Conservation (phyloP, 2,888 invertebrate genomes). For the Lasioglossum villosulum region DNA sequence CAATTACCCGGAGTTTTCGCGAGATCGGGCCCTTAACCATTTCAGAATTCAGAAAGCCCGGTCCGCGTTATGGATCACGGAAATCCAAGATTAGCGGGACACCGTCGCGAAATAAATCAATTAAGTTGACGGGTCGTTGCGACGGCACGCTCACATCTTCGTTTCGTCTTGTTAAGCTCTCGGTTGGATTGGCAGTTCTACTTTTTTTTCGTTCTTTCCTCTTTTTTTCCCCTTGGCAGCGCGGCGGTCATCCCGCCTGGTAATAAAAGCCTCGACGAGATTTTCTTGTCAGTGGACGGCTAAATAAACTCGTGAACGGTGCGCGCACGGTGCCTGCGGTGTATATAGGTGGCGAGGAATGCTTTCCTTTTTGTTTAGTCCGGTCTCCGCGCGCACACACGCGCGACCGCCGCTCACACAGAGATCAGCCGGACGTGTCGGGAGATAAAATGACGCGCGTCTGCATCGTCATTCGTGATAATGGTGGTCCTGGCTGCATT, state of each 20-base stretch:
- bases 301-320: conserved; percentile 70
- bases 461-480: conserved; percentile 80
- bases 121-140: conserved; percentile 55
- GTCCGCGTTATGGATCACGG: conserved; percentile 34
- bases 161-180: conserved; percentile 60
- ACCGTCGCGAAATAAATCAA: conserved; percentile 67
- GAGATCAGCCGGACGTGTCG: conserved; percentile 63
- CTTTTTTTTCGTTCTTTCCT: background rate
- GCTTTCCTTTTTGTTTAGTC: conserved; percentile 43
- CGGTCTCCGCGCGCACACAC: conserved; percentile 13
- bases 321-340: conserved; percentile 23
- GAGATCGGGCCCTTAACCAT: conserved; percentile 26
- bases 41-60: conserved; percentile 20
- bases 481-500: conserved; percentile 63
- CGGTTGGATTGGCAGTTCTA: conserved; percentile 52
- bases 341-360: conserved; percentile 51
- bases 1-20: conserved; percentile 36
- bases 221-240: conserved; percentile 21
- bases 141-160: conserved; percentile 34
- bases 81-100: conserved; percentile 50
- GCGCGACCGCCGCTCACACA: conserved; percentile 1
- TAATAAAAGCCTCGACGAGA: conserved; percentile 71
- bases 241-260: conserved; percentile 28
- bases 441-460: conserved; percentile 76
- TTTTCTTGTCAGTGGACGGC: conserved; percentile 71